Evolutionary conservation across 2,888 invertebrate genomes (phyloP), one percentile per base, ranked within the genome.

Genomic region (Mesorhabditis spiculigera): DNA sequence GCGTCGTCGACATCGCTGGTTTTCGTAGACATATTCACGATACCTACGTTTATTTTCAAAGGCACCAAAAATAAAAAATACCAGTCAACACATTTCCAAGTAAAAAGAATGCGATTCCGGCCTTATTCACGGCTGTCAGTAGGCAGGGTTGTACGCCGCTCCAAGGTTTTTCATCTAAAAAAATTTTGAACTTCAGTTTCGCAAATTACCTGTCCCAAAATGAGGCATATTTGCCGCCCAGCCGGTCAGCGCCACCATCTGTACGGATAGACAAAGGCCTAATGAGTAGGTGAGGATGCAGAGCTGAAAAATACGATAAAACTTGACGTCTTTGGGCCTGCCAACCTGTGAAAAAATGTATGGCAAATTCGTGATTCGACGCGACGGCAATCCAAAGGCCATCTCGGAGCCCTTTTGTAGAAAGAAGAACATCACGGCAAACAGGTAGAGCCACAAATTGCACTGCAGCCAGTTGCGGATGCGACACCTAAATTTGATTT

Each of bases 81-180:
- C 95, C 95, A 0, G 95, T 96, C 16, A 92, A 85, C 45, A 95
- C 77, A 88, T 96, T 96, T 2, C 91, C 91, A 13, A 91, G 76
- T 68, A 96, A 87, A 86, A 96, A 96, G 86, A 91, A 93, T n/a
- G 90, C 85, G 45, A 95, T 87, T 2, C 93, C 93, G 63, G 78
- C 72, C 4, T 75, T 75, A 71, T 81, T 82, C 63, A 85, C 74
- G 43, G 80, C 72, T 28, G 70, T 71, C 61, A 74, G 64, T 8
- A 82, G 73, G 66, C 80, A 81, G 43, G 81, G 80, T 45, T 76
- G 69, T 4, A 75, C 67, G 5, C 73, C 65, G 13, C 70, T 73
- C 68, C 78, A 80, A n/a, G 80, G 79, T 63, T 74, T 71, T 67
- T 78, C 78, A 43, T 77, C 79, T 81, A 71, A 45, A 79, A 41